These are phyloP conservation scores for Dufourea novaeangliae DNA, from an alignment of 1,140 invertebrate species.

Conservation along the genomic window DNA sequence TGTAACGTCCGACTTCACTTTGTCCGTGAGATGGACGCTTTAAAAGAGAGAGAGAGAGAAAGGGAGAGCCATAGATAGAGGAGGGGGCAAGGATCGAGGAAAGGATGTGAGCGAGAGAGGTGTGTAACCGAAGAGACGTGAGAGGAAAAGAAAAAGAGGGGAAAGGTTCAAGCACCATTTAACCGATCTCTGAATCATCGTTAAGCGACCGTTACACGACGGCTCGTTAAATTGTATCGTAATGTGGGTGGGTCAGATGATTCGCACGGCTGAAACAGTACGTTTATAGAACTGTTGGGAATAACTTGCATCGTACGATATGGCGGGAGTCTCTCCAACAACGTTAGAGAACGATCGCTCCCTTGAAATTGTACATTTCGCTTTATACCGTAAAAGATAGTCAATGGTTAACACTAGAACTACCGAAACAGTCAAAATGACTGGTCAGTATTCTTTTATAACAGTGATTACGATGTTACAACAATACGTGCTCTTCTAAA, in stretches of 20 bases:
- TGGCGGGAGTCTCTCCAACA: too few relatives aligned
- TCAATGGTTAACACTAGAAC: too few relatives aligned
- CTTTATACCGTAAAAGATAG: too few relatives aligned
- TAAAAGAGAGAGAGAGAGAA: background rate
- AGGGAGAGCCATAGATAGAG: background rate
- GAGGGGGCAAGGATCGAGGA: slow-evolving; percentile 9
- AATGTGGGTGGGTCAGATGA: slow-evolving; percentile 61
- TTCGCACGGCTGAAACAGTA: slow-evolving; percentile 50
- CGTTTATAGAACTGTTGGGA: slow-evolving; percentile 27
- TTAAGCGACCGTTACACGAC: slow-evolving; percentile 65
- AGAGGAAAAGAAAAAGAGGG: slow-evolving; percentile 52
- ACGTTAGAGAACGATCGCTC: too few relatives aligned
- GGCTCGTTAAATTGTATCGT: slow-evolving; percentile 60
- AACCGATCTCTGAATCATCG: slow-evolving; percentile 72
- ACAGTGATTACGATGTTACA: too few relatives aligned
- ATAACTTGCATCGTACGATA: too few relatives aligned
- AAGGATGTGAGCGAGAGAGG: slow-evolving; percentile 37
- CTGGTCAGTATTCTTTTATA: too few relatives aligned
- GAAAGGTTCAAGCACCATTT: slow-evolving; percentile 73
- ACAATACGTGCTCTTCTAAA: too few relatives aligned
- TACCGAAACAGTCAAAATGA: too few relatives aligned
- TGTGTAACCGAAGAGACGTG: slow-evolving; percentile 26
- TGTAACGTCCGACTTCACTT: background rate
- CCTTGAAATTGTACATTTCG: too few relatives aligned
- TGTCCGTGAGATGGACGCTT: background rate